phyloP scores from a whole-genome alignment of 2,797 vertebrate genomes.

The Myotis myotis region DNA sequence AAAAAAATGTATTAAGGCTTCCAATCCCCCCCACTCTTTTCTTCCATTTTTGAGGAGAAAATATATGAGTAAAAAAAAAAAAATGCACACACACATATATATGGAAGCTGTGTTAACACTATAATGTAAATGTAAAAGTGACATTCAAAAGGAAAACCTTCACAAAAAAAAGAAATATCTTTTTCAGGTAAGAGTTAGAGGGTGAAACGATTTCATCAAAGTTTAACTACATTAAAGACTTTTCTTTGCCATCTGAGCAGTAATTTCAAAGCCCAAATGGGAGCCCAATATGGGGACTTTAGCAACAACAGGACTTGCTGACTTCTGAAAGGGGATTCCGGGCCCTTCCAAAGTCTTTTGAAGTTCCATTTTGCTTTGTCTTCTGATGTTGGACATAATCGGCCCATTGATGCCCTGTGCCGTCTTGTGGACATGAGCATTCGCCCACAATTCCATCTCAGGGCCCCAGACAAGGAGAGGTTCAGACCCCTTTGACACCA shows the following conservation, averaged over 20 bases:
- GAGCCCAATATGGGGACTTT: background rate
- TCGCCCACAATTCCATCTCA: constrained; percentile 11
- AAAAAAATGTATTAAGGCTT: background rate
- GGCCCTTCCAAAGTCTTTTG: constrained; percentile 60
- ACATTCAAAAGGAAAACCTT: background rate
- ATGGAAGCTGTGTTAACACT: background rate
- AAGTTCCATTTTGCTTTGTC: constrained; percentile 76
- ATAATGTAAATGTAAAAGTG: background rate
- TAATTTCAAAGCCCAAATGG: constrained; percentile 53
- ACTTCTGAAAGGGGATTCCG: constrained; percentile 9
- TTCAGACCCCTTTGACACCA: constrained; percentile 46
- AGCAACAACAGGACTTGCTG: constrained; percentile 53
- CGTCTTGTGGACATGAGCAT: background rate
- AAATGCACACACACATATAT: background rate
- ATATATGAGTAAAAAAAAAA: background rate
- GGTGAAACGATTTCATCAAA: background rate
- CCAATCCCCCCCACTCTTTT: background rate
- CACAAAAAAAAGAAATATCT: background rate
- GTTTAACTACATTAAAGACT: background rate
- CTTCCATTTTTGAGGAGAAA: background rate
- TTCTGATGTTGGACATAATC: constrained; percentile 64
- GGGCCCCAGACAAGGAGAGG: constrained; percentile 38
- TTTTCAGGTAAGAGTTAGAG: background rate
- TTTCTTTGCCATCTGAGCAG: constrained; percentile 26
- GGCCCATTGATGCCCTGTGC: constrained; percentile 61